Evolutionary conservation across 2,113 vertebrate genomes (phyloP).

Genomic region (Bambusicola thoracicus): DNA sequence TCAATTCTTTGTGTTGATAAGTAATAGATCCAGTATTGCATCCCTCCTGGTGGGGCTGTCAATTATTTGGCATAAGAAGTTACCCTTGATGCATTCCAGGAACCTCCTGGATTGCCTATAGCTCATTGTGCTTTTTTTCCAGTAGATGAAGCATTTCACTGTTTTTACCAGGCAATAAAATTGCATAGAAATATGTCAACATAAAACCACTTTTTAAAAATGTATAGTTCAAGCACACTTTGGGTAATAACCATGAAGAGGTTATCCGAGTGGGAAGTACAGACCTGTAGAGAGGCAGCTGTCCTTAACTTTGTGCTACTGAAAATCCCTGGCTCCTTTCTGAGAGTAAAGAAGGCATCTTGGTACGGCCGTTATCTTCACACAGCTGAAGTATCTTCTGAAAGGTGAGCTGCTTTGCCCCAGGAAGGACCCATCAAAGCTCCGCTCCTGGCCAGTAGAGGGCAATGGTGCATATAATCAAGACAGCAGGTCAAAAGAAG

Average conservation of each 20-base stretch:
- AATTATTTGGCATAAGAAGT: too few species aligned
- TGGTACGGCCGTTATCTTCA: not conserved
- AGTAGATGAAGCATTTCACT: constrained; percentile 19
- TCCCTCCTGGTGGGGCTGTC: too few species aligned
- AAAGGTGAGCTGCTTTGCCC: not conserved
- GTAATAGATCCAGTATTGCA: too few species aligned
- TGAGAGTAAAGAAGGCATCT: rapidly evolving
- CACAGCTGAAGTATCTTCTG: not conserved
- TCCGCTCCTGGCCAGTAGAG: not conserved
- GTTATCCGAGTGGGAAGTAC: not conserved
- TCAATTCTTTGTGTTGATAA: too few species aligned
- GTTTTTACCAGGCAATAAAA: constrained; percentile 28
- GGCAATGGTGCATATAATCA: not conserved
- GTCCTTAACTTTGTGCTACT: not conserved
- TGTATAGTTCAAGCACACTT: not conserved
- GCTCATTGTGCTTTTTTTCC: too few species aligned
- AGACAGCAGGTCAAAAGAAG: not conserved
- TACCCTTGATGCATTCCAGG: too few species aligned
- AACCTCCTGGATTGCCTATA: too few species aligned
- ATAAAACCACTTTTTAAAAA: not conserved
- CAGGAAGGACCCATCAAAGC: not conserved
- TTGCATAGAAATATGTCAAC: not conserved
- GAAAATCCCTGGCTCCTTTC: not conserved
- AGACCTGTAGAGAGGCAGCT: not conserved
- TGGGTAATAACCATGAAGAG: not conserved